Conservation (phyloP, 2,797 vertebrate species). For the Rallus crepitans region DNA sequence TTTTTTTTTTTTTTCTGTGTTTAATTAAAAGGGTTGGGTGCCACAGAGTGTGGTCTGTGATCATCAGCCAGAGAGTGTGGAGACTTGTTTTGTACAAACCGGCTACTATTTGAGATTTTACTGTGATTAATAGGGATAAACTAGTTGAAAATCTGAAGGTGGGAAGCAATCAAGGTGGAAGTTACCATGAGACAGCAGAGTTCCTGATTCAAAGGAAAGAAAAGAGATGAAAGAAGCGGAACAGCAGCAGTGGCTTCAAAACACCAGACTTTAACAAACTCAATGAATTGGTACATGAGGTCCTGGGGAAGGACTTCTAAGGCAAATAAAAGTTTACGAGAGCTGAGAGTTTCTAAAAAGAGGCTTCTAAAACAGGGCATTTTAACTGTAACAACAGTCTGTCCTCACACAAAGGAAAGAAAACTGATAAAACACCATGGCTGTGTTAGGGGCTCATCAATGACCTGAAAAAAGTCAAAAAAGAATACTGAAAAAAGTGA, state of each 20-base stretch:
- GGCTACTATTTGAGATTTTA: not conserved
- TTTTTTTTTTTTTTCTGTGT: not conserved
- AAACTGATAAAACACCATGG: not conserved
- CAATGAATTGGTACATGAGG: not conserved
- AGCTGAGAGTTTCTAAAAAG: not conserved
- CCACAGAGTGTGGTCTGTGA: not conserved
- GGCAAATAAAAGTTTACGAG: not conserved
- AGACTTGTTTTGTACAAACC: not conserved
- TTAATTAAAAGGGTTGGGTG: not conserved
- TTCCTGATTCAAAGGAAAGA: not conserved
- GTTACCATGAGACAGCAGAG: not conserved
- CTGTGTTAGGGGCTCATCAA: not conserved
- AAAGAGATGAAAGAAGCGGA: not conserved
- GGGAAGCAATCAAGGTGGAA: not conserved
- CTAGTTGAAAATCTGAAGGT: not conserved
- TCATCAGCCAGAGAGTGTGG: not conserved
- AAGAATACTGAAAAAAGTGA: not conserved
- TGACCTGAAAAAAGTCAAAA: not conserved
- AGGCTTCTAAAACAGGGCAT: not conserved
- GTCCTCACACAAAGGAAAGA: not conserved
- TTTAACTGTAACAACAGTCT: not conserved
- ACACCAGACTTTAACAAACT: not conserved
- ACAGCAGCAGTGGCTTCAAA: not conserved
- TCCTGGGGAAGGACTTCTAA: not conserved
- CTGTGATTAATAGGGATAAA: not conserved